These are phyloP conservation scores for Trematocara unimaculatum DNA, from an alignment of 2,113 vertebrate genomes.

Conservation along the genomic window DNA sequence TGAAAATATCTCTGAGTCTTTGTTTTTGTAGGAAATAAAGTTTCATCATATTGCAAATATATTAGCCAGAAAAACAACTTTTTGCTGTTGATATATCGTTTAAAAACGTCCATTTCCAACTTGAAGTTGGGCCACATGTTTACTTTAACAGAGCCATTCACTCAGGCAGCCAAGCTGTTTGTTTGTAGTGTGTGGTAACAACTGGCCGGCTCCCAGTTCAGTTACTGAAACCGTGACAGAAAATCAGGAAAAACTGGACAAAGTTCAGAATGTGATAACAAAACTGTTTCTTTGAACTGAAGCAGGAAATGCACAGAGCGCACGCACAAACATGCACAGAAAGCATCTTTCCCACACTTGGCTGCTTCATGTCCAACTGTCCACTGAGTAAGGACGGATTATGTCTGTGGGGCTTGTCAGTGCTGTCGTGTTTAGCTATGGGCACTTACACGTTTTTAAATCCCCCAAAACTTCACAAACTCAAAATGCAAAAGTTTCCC, in stretches of 20 bases:
- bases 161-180: not conserved
- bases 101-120: not conserved
- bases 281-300: not conserved
- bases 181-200: not conserved
- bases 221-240: not conserved
- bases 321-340: not conserved
- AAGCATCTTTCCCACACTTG: rapidly evolving
- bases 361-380: not conserved
- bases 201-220: not conserved
- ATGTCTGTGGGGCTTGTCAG: not conserved
- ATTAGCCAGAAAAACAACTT: not conserved
- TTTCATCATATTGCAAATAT: not conserved
- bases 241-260: not conserved
- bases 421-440: not conserved
- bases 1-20: not conserved
- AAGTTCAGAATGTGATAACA: not conserved
- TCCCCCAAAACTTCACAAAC: not conserved
- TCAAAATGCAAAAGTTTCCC: not conserved
- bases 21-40: not conserved
- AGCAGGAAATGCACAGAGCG: not conserved
- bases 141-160: not conserved
- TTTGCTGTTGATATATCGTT: not conserved
- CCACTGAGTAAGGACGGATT: not conserved
- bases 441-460: not conserved
- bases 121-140: not conserved